phyloP scores from a whole-genome alignment of 2,888 invertebrate species.

The Drosophila anceps region DNA sequence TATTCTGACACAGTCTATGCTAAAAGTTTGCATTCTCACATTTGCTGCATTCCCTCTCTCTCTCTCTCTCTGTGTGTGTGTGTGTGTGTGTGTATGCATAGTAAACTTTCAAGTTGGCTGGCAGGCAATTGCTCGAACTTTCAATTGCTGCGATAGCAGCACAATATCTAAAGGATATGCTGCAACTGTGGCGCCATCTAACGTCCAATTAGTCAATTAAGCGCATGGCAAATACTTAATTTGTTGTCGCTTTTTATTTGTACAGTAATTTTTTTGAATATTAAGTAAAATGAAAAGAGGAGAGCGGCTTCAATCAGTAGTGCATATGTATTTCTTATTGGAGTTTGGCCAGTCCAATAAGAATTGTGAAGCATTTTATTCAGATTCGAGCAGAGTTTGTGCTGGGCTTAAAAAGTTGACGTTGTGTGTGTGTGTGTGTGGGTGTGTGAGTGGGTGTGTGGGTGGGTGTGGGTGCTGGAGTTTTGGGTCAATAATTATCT shows the following conservation, averaged over 20 bases:
- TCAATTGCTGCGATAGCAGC: constrained; percentile 21
- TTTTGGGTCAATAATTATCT: constrained; percentile 38
- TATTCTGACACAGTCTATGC: constrained; percentile 50
- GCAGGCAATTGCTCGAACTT: constrained; percentile 57
- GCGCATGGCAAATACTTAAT: not conserved
- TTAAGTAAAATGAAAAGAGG: not conserved
- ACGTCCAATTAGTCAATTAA: not conserved
- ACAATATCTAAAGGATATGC: constrained; percentile 24
- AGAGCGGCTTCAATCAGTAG: not conserved
- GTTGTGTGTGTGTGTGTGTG: no score
- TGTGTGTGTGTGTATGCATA: constrained; percentile 22
- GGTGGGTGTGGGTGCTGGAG: not conserved
- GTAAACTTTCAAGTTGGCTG: constrained; percentile 42
- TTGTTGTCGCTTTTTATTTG: not conserved
- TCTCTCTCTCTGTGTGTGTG: not conserved
- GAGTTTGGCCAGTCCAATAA: not conserved
- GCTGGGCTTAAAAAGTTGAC: constrained; percentile 40
- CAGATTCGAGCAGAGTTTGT: not conserved
- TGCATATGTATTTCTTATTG: not conserved
- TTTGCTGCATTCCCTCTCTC: not conserved
- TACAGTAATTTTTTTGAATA: not conserved
- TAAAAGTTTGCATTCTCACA: constrained; percentile 59
- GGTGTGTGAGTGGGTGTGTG: not conserved
- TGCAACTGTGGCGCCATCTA: constrained; percentile 30
- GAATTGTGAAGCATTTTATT: not conserved